Conservation (phyloP, 2,888 invertebrate species). For the Agonopterix arenella region DNA sequence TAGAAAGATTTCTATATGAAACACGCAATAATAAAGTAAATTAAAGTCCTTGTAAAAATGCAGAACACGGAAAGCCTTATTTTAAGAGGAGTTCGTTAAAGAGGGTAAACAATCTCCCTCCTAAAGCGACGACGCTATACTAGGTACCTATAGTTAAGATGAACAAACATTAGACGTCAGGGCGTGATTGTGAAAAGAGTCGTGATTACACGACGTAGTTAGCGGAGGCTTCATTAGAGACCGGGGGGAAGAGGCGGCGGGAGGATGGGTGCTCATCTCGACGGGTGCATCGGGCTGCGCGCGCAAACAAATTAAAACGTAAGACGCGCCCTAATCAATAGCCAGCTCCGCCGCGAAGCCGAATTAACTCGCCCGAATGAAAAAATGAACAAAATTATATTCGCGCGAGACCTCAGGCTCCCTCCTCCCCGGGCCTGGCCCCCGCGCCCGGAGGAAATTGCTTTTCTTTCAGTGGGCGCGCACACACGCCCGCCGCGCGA, state of each 20-base stretch:
- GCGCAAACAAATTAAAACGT: conserved; percentile 77
- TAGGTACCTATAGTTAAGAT: conserved; percentile 14
- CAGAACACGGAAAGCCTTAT: conserved; percentile 2
- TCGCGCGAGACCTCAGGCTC: conserved; percentile 69
- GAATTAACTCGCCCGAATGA: conserved; percentile 76
- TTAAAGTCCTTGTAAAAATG: no score
- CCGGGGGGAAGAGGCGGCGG: conserved; percentile 22
- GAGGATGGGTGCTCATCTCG: conserved; percentile 54
- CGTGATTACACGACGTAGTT: conserved; percentile 61
- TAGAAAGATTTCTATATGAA: no score
- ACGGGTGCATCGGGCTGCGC: conserved; percentile 73
- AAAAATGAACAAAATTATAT: conserved; percentile 78
- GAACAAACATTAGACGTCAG: conserved; percentile 43
- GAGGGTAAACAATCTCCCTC: conserved; percentile 25
- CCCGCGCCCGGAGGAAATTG: conserved; percentile 68
- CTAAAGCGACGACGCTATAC: background rate
- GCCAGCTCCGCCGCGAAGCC: conserved; percentile 72
- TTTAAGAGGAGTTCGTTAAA: conserved; percentile 18
- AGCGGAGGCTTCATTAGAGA: conserved; percentile 65
- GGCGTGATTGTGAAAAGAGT: conserved; percentile 59
- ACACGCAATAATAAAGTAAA: no score
- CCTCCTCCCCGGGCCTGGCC: conserved; percentile 41
- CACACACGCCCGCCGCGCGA: conserved; percentile 54
- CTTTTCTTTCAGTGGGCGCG: conserved; percentile 76
- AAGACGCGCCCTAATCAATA: conserved; percentile 78